A percentile compares a stretch with the other conserved stretches of the same genome.
phyloP scores from a whole-genome alignment of 2,797 vertebrate species.

The Leucoraja ocellata region DNA sequence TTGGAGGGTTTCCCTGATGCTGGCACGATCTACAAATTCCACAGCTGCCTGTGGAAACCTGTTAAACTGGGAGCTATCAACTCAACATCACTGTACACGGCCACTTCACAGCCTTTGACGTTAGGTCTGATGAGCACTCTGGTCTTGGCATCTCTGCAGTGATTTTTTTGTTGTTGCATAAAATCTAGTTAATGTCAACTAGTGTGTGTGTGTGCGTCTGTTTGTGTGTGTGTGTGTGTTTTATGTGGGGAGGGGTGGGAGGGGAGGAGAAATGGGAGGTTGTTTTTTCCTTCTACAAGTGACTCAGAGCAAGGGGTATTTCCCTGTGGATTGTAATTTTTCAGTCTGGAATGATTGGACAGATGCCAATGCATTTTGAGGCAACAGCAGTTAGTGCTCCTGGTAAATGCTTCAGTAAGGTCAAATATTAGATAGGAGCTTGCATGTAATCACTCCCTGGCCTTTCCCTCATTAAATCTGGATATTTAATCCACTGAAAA shows the following conservation, averaged over 20 bases:
- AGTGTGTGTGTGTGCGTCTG: background rate
- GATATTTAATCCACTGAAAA: conserved; percentile 17
- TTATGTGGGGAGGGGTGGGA: no score
- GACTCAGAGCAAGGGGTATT: conserved; percentile 82
- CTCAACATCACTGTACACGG: conserved; percentile 15
- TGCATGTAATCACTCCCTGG: background rate
- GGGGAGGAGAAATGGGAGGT: background rate
- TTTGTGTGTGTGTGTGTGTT: no score
- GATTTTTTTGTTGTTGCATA: background rate
- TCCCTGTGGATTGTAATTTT: conserved; percentile 82
- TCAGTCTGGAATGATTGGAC: conserved; percentile 72
- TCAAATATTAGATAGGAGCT: background rate
- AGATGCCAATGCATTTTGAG: conserved; percentile 58
- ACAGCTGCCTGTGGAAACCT: conserved; percentile 69
- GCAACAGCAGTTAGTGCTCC: conserved; percentile 45
- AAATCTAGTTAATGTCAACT: background rate
- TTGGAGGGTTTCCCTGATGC: conserved; percentile 74
- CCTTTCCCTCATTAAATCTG: background rate
- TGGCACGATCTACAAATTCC: conserved; percentile 68
- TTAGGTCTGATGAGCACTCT: conserved; percentile 40
- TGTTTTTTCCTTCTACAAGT: conserved; percentile 40
- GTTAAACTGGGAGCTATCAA: conserved; percentile 41
- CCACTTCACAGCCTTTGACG: conserved; percentile 43
- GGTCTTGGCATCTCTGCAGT: background rate
- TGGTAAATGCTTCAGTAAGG: conserved; percentile 15